A percentile compares a stretch with the other conserved stretches of the same genome.
phyloP scores from a whole-genome alignment of 2,113 vertebrate genomes.

The Salvelinus alpinus region DNA sequence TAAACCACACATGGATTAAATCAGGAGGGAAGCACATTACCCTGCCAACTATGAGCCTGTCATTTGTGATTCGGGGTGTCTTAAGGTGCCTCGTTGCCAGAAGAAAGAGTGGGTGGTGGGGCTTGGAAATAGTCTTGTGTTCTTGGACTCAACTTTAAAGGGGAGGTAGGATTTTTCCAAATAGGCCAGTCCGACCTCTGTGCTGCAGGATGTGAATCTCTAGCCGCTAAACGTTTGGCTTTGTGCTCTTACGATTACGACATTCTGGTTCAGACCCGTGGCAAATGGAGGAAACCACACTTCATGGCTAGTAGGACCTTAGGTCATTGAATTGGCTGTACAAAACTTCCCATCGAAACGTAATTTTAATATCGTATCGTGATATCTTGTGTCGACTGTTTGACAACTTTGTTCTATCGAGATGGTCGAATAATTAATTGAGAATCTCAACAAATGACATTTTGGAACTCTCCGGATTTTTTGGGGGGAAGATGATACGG shows the following conservation, averaged over 20 bases:
- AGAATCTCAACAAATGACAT: no score
- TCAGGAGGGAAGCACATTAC: conserved; percentile 2
- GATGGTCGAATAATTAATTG: no score
- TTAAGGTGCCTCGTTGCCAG: neutral
- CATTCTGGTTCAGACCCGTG: neutral
- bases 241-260: neutral
- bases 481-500: no score
- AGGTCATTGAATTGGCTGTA: neutral
- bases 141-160: neutral
- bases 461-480: no score
- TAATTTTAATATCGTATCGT: neutral
- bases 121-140: neutral
- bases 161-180: neutral
- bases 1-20: conserved; percentile 23
- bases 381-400: no score
- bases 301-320: neutral
- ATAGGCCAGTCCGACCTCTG: neutral
- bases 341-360: neutral
- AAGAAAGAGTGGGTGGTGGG: neutral
- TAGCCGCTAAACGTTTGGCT: neutral
- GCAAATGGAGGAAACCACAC: neutral
- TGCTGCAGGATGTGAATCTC: neutral
- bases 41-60: neutral
- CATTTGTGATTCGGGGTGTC: conserved; percentile 6
- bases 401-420: no score